Evolutionary conservation across 2,113 vertebrate genomes (phyloP).

Genomic region (Pipra filicauda): DNA sequence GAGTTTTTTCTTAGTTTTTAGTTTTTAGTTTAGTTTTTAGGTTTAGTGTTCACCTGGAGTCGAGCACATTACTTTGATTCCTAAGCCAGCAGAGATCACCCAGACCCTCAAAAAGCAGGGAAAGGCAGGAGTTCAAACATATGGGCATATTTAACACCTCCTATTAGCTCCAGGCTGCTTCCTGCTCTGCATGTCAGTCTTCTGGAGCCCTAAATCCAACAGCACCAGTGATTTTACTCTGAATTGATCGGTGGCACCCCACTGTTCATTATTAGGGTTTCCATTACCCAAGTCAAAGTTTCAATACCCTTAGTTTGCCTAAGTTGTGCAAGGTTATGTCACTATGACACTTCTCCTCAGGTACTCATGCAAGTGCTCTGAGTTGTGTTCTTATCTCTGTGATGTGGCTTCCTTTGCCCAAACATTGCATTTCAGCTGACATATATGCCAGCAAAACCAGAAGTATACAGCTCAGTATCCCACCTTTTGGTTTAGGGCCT

Average conservation of each 20-base stretch:
- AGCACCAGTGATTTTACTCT: neutral
- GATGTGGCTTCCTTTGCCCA: neutral
- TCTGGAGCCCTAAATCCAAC: neutral
- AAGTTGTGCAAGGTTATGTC: neutral
- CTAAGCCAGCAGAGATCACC: neutral
- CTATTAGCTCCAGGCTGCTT: neutral
- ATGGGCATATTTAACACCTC: neutral
- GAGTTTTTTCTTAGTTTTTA: neutral
- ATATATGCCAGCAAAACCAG: neutral
- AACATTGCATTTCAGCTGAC: neutral
- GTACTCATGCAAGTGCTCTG: neutral
- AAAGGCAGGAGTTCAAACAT: neutral
- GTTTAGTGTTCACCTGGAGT: neutral
- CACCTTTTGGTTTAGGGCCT: neutral
- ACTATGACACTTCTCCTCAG: neutral
- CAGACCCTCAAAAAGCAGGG: neutral
- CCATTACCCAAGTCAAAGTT: neutral
- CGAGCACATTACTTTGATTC: neutral
- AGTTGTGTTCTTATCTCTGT: neutral
- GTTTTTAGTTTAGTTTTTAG: no score
- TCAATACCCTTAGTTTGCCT: neutral
- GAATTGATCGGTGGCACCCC: neutral
- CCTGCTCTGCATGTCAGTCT: neutral
- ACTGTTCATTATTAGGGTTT: neutral
- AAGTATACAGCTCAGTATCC: neutral